phyloP scores from a whole-genome alignment of 2,888 invertebrate genomes.

The Tuta absoluta region DNA sequence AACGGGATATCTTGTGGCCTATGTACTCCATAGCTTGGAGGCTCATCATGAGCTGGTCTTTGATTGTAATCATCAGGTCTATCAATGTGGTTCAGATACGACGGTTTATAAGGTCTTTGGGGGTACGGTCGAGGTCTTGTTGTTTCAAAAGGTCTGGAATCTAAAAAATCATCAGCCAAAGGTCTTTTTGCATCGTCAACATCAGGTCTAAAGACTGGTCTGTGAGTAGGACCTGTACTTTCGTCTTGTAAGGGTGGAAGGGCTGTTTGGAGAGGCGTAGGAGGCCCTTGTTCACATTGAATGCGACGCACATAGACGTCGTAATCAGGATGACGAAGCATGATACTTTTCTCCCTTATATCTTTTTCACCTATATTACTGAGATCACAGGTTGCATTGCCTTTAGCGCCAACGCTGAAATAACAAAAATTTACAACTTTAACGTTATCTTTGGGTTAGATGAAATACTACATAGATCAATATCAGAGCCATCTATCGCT shows the following conservation, averaged over 20 bases:
- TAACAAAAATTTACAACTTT: constrained; percentile 17
- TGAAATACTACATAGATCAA: not conserved
- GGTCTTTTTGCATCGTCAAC: constrained; percentile 61
- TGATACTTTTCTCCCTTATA: constrained; percentile 57
- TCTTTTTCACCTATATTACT: constrained; percentile 63
- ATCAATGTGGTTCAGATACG: constrained; percentile 40
- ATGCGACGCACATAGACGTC: constrained; percentile 68
- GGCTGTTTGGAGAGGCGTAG: constrained; percentile 48
- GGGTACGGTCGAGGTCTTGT: constrained; percentile 42
- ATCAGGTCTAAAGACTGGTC: constrained; percentile 65
- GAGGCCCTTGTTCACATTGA: constrained; percentile 69
- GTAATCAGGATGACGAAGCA: constrained; percentile 66
- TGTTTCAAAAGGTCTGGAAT: constrained; percentile 49
- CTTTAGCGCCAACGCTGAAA: constrained; percentile 74
- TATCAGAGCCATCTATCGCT: not conserved
- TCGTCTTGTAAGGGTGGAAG: constrained; percentile 43
- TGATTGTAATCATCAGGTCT: constrained; percentile 63
- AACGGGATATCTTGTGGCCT: constrained; percentile 63
- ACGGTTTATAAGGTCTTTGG: constrained; percentile 48
- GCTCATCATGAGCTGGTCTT: constrained; percentile 56
- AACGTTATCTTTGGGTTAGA: constrained; percentile 1
- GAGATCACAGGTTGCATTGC: constrained; percentile 72
- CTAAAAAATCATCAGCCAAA: constrained; percentile 52
- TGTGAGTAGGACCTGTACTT: constrained; percentile 52
- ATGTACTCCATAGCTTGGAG: constrained; percentile 64